These are phyloP conservation scores for Cantharis flavilabris DNA, from an alignment of 2,888 invertebrate species.

Conservation along the genomic window DNA sequence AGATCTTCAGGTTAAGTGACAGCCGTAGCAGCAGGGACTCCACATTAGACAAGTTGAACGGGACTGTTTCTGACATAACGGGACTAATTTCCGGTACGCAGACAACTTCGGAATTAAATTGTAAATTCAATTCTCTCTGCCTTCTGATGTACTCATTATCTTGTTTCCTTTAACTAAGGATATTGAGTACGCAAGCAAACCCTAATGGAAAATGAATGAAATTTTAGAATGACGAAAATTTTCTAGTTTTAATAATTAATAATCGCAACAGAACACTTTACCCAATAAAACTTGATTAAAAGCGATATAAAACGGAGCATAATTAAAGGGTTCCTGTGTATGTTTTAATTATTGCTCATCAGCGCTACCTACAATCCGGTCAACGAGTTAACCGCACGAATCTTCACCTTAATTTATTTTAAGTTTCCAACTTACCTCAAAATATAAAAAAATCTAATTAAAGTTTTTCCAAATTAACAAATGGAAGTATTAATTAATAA, in stretches of 20 bases:
- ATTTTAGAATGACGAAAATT: constrained; percentile 13
- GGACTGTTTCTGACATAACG: constrained; percentile 35
- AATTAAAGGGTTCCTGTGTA: background rate
- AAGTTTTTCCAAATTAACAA: background rate
- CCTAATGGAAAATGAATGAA: constrained; percentile 24
- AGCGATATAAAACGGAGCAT: background rate
- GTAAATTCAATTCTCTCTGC: constrained; percentile 33
- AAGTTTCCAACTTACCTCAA: background rate
- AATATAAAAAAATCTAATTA: background rate
- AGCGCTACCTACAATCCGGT: background rate
- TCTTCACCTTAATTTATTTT: background rate
- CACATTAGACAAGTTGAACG: constrained; percentile 30
- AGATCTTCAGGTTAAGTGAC: constrained; percentile 30
- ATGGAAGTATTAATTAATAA: background rate
- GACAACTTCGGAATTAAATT: constrained; percentile 34
- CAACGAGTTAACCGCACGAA: background rate
- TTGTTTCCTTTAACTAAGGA: constrained; percentile 28
- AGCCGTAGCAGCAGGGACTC: constrained; percentile 25
- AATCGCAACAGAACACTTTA: background rate
- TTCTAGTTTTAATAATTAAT: constrained; percentile 1
- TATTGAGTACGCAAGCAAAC: constrained; percentile 28
- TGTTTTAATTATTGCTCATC: background rate
- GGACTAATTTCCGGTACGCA: constrained; percentile 35
- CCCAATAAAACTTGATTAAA: background rate
- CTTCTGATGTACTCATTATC: constrained; percentile 33